These are phyloP conservation scores for Phacellophora camtschatica DNA, from an alignment of 30 jellyfish, hydroid and myxozoan species.

Conservation along the genomic window DNA sequence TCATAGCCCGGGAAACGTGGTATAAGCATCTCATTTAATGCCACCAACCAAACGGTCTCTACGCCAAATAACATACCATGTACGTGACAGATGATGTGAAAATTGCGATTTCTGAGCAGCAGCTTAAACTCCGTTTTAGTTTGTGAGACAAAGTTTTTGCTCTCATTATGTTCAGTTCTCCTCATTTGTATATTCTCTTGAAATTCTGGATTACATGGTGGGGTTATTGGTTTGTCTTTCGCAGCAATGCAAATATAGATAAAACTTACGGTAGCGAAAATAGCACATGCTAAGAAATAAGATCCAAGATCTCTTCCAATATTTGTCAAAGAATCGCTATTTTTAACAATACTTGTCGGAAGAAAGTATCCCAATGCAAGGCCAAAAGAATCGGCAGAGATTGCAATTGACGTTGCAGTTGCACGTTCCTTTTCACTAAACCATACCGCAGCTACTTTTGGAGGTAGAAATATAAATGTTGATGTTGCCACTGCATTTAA, in stretches of 20 bases:
- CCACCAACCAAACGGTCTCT: slow-evolving; percentile 67
- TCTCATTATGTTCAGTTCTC: neutral
- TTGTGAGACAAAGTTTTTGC: neutral
- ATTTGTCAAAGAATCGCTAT: neutral
- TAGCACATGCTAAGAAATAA: slow-evolving; percentile 32
- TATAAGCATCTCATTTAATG: slow-evolving; percentile 73
- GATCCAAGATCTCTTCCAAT: slow-evolving; percentile 24
- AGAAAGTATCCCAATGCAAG: slow-evolving; percentile 55
- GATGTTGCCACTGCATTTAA: slow-evolving; percentile 67
- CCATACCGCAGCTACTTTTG: slow-evolving; percentile 88
- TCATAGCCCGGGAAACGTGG: slow-evolving; percentile 80
- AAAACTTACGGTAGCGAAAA: slow-evolving; percentile 54
- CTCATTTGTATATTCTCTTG: neutral
- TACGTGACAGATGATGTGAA: slow-evolving; percentile 26
- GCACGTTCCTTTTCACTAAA: slow-evolving; percentile 82
- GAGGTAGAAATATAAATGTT: slow-evolving; percentile 77
- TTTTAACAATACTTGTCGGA: slow-evolving; percentile 33
- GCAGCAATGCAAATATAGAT: slow-evolving; percentile 35
- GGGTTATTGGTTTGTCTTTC: slow-evolving; percentile 67
- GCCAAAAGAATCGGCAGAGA: slow-evolving; percentile 81
- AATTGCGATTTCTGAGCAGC: slow-evolving; percentile 3
- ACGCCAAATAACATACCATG: slow-evolving; percentile 41
- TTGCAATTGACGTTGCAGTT: slow-evolving; percentile 73
- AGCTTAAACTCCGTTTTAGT: neutral
- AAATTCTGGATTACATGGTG: slow-evolving; percentile 65